Conservation (phyloP, 2,888 invertebrate species). For the Agrypnus murinus region DNA sequence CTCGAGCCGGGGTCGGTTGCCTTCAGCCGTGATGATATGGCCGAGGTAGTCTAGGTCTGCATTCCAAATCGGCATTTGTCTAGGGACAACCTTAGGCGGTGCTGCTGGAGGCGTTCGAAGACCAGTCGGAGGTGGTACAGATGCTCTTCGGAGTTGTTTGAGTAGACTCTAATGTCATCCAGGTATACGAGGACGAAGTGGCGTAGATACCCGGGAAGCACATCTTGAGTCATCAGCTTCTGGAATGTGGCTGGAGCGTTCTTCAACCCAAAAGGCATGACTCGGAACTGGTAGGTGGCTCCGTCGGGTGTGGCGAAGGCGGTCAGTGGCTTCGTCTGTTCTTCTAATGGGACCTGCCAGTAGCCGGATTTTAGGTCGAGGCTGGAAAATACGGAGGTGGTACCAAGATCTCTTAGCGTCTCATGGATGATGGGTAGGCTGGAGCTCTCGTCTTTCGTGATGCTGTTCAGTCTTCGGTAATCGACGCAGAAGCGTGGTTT, state of each 20-base stretch:
- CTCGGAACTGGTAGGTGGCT: constrained; percentile 46
- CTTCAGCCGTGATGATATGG: constrained; percentile 30
- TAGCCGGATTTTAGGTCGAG: background rate
- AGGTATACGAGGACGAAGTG: constrained; percentile 53
- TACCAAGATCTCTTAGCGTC: background rate
- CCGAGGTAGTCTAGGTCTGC: constrained; percentile 39
- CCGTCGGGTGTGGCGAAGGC: constrained; percentile 62
- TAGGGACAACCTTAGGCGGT: constrained; percentile 21
- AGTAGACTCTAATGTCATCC: constrained; percentile 58
- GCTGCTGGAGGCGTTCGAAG: constrained; percentile 51
- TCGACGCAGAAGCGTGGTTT: constrained; percentile 59
- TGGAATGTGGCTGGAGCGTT: constrained; percentile 59
- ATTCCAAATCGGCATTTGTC: constrained; percentile 42
- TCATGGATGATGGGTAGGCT: constrained; percentile 62
- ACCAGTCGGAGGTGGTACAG: constrained; percentile 50
- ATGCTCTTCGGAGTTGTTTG: constrained; percentile 51
- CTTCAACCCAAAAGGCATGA: constrained; percentile 57
- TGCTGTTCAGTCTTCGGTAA: constrained; percentile 59
- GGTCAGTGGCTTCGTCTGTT: constrained; percentile 47
- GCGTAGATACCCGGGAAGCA: constrained; percentile 45
- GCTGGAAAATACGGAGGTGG: constrained; percentile 1
- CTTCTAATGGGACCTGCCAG: constrained; percentile 41
- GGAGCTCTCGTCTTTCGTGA: constrained; percentile 58
- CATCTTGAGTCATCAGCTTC: constrained; percentile 51
- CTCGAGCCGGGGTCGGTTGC: background rate